Evolutionary conservation across 2,113 vertebrate genomes (phyloP).

Genomic region (Laterallus jamaicensis): DNA sequence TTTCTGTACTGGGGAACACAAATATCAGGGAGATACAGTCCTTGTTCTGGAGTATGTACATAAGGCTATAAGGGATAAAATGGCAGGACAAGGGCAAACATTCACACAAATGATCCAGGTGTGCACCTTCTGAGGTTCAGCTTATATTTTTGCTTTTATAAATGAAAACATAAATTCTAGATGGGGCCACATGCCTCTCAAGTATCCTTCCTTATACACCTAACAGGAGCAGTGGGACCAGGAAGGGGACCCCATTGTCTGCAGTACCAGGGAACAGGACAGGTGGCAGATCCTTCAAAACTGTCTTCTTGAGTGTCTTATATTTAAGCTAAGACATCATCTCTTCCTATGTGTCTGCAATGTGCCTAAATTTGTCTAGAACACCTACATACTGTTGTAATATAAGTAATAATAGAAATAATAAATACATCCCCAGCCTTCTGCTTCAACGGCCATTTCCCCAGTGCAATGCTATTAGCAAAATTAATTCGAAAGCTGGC

Average conservation of each 20-base stretch:
- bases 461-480: not conserved
- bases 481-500: slow-evolving; percentile 17
- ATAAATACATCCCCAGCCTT: not conserved
- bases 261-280: not conserved
- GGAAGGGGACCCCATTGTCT: not conserved
- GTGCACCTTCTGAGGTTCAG: not conserved
- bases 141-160: not conserved
- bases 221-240: not conserved
- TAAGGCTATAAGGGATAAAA: not conserved
- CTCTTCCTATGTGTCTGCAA: not conserved
- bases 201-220: not conserved
- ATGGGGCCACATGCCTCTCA: not conserved
- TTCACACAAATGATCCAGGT: not conserved
- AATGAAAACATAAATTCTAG: not conserved
- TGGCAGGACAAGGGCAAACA: not conserved
- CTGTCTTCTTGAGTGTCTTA: not conserved
- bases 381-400: not conserved
- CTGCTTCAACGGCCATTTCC: not conserved
- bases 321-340: not conserved
- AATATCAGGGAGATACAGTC: not conserved
- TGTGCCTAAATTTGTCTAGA: not conserved
- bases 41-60: fast-evolving
- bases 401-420: not conserved
- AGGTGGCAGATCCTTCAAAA: not conserved
- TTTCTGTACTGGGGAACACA: not conserved